phyloP scores from a whole-genome alignment of 2,113 vertebrate genomes.

The Menura novaehollandiae region DNA sequence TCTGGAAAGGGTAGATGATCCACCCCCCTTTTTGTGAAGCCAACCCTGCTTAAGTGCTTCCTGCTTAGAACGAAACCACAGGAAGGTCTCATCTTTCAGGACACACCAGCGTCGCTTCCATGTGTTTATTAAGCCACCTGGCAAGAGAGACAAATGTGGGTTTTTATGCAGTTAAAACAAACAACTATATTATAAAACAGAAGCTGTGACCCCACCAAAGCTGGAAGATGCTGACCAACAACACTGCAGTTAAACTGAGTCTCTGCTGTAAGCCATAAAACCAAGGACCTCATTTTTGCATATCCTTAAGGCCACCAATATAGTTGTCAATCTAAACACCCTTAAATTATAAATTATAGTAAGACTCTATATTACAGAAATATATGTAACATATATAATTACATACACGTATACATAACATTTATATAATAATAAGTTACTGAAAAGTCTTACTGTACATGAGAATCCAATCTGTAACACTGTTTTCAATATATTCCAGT shows the following conservation, averaged over 20 bases:
- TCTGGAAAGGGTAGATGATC: constrained; percentile 92
- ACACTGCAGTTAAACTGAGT: background rate
- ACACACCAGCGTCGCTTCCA: constrained; percentile 98
- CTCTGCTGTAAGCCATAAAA: background rate
- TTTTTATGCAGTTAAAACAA: background rate
- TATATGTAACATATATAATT: background rate
- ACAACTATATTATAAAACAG: background rate
- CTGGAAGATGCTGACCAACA: background rate
- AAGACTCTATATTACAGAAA: background rate
- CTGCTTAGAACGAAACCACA: constrained; percentile 98
- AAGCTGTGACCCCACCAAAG: background rate
- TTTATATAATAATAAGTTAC: background rate
- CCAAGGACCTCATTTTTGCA: background rate
- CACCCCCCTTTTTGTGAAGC: constrained; percentile 95
- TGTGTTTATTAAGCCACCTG: constrained; percentile 93
- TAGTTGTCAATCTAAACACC: background rate
- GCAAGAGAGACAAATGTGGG: background rate
- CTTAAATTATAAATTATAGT: background rate
- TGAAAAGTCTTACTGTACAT: background rate
- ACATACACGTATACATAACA: background rate
- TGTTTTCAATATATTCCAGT: background rate
- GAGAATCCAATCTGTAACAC: background rate
- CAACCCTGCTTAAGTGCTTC: constrained; percentile 98
- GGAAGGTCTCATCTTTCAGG: constrained; percentile 95
- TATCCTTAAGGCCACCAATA: background rate